Evolutionary conservation across 2,888 invertebrate genomes (phyloP).

Genomic region (Platycnemis pennipes): DNA sequence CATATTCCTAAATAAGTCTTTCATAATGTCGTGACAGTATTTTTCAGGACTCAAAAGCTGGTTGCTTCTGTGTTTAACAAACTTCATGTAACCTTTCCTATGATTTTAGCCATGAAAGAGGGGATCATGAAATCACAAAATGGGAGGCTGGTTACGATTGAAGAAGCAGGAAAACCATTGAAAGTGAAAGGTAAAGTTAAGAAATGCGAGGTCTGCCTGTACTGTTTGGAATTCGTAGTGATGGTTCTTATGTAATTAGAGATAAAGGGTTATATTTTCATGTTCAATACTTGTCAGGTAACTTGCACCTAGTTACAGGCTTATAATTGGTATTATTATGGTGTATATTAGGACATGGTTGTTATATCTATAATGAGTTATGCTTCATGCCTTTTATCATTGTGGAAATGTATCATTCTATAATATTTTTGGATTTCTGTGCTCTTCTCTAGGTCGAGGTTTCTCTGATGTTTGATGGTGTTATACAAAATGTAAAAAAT

Average conservation of each 20-base stretch:
- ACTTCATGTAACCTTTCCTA: neutral
- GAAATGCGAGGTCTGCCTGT: constrained; percentile 9
- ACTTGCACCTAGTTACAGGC: neutral
- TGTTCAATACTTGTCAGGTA: neutral
- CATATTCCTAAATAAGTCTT: neutral
- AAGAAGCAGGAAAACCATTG: neutral
- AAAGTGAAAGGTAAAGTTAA: neutral
- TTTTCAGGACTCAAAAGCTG: constrained; percentile 18
- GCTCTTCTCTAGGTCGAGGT: no score
- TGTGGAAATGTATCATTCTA: no score
- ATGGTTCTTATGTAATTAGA: neutral
- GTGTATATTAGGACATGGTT: neutral
- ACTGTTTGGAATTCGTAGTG: neutral
- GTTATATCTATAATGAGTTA: no score
- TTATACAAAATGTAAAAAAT: no score
- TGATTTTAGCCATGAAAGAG: constrained; percentile 9
- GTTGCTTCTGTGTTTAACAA: constrained; percentile 4
- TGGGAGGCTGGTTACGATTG: neutral
- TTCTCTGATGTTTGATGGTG: no score
- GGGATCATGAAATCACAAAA: neutral
- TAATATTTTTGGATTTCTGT: no score
- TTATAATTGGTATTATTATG: no score
- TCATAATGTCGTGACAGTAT: neutral
- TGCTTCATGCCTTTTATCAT: no score
- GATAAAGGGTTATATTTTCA: neutral